Evolutionary conservation across 2,113 vertebrate species (phyloP).

Genomic region (Rhinolophus sinicus): DNA sequence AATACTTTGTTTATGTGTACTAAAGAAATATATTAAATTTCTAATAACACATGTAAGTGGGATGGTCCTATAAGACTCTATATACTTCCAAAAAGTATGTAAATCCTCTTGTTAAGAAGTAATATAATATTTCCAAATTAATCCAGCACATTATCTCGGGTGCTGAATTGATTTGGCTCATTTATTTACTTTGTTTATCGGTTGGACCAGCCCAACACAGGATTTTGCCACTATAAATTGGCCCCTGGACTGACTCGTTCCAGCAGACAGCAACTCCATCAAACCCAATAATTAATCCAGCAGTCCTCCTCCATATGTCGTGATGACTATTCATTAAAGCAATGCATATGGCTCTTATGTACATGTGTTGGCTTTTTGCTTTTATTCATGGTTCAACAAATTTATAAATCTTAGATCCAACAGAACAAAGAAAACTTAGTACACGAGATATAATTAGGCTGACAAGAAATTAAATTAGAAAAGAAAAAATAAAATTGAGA

Average conservation of each 20-base stretch:
- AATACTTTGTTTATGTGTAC: background rate
- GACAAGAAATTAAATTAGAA: slow-evolving; percentile 23
- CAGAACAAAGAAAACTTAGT: slow-evolving; percentile 51
- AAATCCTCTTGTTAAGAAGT: slow-evolving; percentile 37
- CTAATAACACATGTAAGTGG: background rate
- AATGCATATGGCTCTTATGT: slow-evolving; percentile 71
- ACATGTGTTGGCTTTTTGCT: slow-evolving; percentile 32
- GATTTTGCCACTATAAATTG: slow-evolving; percentile 64
- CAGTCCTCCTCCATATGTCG: slow-evolving; percentile 78
- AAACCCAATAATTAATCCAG: slow-evolving; percentile 72
- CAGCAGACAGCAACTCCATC: slow-evolving; percentile 67
- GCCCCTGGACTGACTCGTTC: slow-evolving; percentile 66
- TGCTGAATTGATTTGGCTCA: slow-evolving; percentile 73
- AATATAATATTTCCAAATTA: background rate
- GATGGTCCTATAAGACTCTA: slow-evolving; percentile 12
- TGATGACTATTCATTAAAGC: slow-evolving; percentile 72
- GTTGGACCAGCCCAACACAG: slow-evolving; percentile 66
- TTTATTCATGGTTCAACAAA: slow-evolving; percentile 68
- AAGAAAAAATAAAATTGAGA: slow-evolving; percentile 24
- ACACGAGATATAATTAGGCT: slow-evolving; percentile 8
- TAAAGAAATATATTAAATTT: slow-evolving; percentile 23
- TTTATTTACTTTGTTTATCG: slow-evolving; percentile 76
- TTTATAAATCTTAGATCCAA: slow-evolving; percentile 63
- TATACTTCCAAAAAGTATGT: slow-evolving; percentile 5
- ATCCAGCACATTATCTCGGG: slow-evolving; percentile 46